Evolutionary conservation across 2,113 vertebrate species (phyloP).

Genomic region (Capreolus pygargus): DNA sequence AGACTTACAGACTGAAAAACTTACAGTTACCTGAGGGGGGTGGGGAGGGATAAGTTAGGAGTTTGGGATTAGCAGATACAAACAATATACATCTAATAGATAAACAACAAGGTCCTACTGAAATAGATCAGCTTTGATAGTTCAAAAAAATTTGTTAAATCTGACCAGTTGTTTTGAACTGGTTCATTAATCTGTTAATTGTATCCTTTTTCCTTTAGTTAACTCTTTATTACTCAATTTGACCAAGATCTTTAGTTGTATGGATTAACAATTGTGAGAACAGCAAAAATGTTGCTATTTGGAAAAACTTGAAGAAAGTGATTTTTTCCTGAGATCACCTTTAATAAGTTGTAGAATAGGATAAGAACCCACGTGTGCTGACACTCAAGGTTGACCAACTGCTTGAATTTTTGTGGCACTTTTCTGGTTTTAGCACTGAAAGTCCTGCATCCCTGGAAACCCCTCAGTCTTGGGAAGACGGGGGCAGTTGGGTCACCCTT

Average conservation of each 20-base stretch:
- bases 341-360: not conserved
- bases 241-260: not conserved
- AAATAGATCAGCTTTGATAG: not conserved
- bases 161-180: not conserved
- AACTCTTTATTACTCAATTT: constrained; percentile 21
- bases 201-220: not conserved
- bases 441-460: not conserved
- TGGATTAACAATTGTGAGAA: not conserved
- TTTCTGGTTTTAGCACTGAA: not conserved
- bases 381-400: not conserved
- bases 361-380: not conserved
- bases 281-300: not conserved
- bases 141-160: not conserved
- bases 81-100: not conserved
- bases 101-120: not conserved
- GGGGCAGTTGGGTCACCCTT: not conserved
- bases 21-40: not conserved
- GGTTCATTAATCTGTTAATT: not conserved
- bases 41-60: not conserved
- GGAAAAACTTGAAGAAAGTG: not conserved
- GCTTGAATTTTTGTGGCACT: not conserved
- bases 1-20: not conserved
- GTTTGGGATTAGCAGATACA: not conserved
- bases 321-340: not conserved
- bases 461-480: not conserved